These are phyloP conservation scores for Heliopora coerulea DNA, from an alignment of 92 coral and sea anemone species.

Conservation along the genomic window DNA sequence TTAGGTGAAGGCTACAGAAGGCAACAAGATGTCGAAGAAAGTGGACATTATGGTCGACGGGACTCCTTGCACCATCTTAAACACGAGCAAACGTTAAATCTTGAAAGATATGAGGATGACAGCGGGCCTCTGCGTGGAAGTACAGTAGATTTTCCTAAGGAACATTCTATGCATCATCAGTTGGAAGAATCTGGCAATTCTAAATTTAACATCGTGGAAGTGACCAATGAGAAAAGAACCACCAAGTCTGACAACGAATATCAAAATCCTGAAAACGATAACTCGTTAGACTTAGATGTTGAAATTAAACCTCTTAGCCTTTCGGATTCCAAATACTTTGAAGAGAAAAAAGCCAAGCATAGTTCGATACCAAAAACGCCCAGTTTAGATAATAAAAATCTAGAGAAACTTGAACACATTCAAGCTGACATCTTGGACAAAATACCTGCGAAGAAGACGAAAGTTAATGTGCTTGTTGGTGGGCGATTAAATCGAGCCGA, in stretches of 20 bases:
- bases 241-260: not conserved
- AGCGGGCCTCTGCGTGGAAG: constrained; percentile 13
- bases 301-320: constrained; percentile 29
- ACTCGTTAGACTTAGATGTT: constrained; percentile 32
- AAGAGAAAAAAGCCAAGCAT: constrained; percentile 7
- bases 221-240: not conserved
- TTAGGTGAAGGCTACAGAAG: constrained; percentile 1
- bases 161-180: not conserved
- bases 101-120: not conserved
- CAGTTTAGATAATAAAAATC: not conserved
- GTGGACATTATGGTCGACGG: not conserved
- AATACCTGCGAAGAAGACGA: constrained; percentile 25
- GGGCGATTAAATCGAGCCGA: constrained; percentile 76
- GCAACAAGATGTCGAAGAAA: not conserved
- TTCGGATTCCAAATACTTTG: constrained; percentile 31
- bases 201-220: not conserved
- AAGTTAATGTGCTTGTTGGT: constrained; percentile 84
- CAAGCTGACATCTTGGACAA: constrained; percentile 28
- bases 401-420: constrained; percentile 30
- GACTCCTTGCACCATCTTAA: constrained; percentile 2
- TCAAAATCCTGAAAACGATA: not conserved
- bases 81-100: not conserved
- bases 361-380: constrained; percentile 37
- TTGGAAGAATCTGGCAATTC: not conserved
- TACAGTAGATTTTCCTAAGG: constrained; percentile 4